These are phyloP conservation scores for Ornithorhynchus anatinus DNA, from an alignment of 2,113 vertebrate species.

Conservation along the genomic window DNA sequence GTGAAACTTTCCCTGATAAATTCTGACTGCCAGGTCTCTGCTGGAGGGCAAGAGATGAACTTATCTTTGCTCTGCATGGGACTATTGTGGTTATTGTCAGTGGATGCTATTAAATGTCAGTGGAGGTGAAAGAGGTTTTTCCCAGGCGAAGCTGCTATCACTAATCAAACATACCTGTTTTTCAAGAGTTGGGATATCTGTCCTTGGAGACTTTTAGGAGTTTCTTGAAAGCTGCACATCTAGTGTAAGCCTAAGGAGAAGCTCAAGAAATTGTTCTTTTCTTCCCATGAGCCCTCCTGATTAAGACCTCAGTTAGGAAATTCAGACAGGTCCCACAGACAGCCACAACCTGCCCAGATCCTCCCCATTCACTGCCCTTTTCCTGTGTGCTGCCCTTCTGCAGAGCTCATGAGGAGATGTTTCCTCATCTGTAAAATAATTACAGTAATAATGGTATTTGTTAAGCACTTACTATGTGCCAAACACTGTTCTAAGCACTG, in stretches of 20 bases:
- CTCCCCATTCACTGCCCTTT: not conserved
- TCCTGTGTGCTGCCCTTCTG: not conserved
- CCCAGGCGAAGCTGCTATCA: not conserved
- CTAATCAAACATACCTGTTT: not conserved
- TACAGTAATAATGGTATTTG: too few species aligned
- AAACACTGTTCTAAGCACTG: too few species aligned
- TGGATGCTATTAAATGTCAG: too few species aligned
- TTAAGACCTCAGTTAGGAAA: not conserved
- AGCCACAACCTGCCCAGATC: not conserved
- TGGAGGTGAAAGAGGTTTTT: not conserved
- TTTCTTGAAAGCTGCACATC: not conserved
- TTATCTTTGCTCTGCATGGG: too few species aligned
- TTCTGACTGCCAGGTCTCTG: too few species aligned
- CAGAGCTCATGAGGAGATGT: not conserved
- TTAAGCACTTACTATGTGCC: too few species aligned
- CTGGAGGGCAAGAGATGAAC: too few species aligned
- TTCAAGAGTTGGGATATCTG: not conserved
- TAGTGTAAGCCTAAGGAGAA: not conserved
- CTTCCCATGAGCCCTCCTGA: not conserved
- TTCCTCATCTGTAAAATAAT: not conserved
- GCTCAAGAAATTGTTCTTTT: not conserved
- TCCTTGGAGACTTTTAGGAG: not conserved
- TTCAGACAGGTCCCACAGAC: not conserved
- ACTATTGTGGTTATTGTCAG: too few species aligned
- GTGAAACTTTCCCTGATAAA: too few species aligned